A percentile compares a stretch with the other conserved stretches of the same genome.
phyloP scores from a whole-genome alignment of 2,113 vertebrate species.

The Nesospiza acunhae region DNA sequence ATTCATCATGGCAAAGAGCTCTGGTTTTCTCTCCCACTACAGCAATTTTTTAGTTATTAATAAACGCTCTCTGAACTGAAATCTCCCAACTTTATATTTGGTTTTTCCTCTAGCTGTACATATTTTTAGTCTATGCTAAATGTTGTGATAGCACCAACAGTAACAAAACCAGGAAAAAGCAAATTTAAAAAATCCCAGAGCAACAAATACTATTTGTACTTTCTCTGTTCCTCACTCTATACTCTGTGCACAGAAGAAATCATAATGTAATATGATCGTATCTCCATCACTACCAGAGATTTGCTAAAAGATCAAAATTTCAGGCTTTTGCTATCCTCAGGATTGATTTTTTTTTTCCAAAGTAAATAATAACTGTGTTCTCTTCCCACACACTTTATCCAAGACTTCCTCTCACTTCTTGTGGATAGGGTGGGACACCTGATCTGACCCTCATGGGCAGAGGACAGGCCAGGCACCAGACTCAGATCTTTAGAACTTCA shows the following conservation, averaged over 20 bases:
- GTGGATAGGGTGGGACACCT: background rate
- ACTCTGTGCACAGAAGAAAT: background rate
- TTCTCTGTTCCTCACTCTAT: background rate
- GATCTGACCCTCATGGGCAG: no score
- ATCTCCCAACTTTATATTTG: background rate
- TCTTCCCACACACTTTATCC: no score
- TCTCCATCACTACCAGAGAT: background rate
- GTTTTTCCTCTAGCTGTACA: background rate
- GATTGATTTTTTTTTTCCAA: background rate
- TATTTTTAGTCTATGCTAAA: background rate
- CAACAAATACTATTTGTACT: background rate
- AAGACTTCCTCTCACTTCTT: background rate
- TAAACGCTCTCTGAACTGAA: background rate
- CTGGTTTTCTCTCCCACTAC: background rate
- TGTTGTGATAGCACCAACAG: background rate
- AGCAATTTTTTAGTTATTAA: background rate
- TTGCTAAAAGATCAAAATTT: background rate
- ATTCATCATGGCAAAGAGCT: background rate
- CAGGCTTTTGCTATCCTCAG: background rate
- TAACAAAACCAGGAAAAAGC: background rate
- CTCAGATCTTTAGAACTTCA: background rate
- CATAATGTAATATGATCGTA: fast-evolving
- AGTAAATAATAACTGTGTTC: background rate
- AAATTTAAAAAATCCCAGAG: fast-evolving
- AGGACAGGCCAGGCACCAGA: background rate